These are phyloP conservation scores for Bos taurus DNA, from an alignment of 2,113 vertebrate species.

Conservation along the genomic window ARS-UCD2.0 NC_037328.1:54798501-54799000, in stretches of 20 bases:
- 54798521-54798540: background rate
- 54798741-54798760: background rate
- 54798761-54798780: constrained; percentile 20
- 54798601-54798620: background rate
- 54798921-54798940: background rate
- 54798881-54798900: background rate
- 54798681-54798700: background rate
- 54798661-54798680: background rate
- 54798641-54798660: background rate
- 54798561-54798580: background rate
- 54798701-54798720: background rate
- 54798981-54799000: background rate
- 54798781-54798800: background rate
- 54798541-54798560: background rate
- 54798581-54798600: background rate
- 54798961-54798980: background rate
- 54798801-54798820: background rate
- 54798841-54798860: background rate
- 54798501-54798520: background rate
- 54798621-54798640: background rate
- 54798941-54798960: background rate
- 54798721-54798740: background rate
- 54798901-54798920: background rate
- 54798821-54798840: background rate
- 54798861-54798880: background rate